Conservation (phyloP, 2,797 vertebrate species). For the Chloroceryle amazona region DNA sequence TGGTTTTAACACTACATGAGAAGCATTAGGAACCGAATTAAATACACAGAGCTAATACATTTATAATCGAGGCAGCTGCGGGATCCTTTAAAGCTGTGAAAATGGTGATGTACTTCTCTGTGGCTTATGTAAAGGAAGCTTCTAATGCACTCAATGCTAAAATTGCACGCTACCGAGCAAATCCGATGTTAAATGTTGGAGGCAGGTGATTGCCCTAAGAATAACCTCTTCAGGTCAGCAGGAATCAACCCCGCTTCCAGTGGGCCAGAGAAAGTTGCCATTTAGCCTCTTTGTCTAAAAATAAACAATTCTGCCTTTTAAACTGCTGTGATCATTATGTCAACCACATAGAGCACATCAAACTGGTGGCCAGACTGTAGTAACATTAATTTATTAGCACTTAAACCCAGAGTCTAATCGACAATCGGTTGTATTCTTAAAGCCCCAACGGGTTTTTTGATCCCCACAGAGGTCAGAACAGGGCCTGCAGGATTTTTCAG, state of each 20-base stretch:
- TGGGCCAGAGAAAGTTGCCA: background rate
- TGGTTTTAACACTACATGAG: background rate
- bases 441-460: background rate
- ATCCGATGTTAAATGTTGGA: background rate
- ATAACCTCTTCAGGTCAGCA: background rate
- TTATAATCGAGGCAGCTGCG: background rate
- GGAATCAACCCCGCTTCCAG: background rate
- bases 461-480: background rate
- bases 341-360: rapidly evolving
- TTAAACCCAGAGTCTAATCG: background rate
- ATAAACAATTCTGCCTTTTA: background rate
- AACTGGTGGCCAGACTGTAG: background rate
- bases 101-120: background rate
- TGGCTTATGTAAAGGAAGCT: background rate
- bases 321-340: background rate
- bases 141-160: background rate
- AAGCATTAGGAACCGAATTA: constrained; percentile 18
- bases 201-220: background rate
- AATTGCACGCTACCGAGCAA: background rate
- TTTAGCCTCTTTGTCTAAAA: background rate
- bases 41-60: background rate
- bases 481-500: background rate
- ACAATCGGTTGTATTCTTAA: background rate
- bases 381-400: background rate
- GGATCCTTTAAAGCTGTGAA: constrained; percentile 22